Percentiles rank a stretch among this genome's conserved stretches.
Evolutionary conservation across 2,888 invertebrate genomes (phyloP).

Genomic region (Prenolepis imparis): DNA sequence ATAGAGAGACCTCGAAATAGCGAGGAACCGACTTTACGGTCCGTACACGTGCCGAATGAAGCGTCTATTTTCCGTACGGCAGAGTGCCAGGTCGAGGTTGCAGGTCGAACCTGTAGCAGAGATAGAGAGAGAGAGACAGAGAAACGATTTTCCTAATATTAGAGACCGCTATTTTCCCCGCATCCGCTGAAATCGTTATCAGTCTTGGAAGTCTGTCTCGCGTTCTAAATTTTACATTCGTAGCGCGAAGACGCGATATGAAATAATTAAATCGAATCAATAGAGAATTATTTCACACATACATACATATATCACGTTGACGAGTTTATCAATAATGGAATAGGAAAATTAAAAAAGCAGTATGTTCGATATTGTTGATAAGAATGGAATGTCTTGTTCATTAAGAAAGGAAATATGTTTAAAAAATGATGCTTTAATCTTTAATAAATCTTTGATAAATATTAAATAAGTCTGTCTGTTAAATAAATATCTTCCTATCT

Average conservation of each 20-base stretch:
- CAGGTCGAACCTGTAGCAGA: conserved; percentile 15
- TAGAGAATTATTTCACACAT: neutral
- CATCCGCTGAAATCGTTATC: neutral
- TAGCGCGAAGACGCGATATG: neutral
- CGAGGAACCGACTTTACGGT: conserved; percentile 55
- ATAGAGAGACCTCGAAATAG: conserved; percentile 78
- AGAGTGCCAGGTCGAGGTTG: conserved; percentile 56
- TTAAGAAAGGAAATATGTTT: neutral
- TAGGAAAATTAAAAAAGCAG: neutral
- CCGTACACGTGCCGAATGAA: conserved; percentile 59
- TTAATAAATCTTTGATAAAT: conserved; percentile 4
- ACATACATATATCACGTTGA: neutral
- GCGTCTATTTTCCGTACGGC: conserved; percentile 60
- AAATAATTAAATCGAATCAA: neutral
- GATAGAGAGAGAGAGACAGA: neutral
- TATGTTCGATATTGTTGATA: neutral
- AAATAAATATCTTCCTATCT: neutral
- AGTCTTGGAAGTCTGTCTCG: neutral
- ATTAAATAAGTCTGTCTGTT: neutral
- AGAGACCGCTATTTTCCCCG: neutral
- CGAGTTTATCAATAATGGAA: neutral
- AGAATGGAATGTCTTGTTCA: neutral
- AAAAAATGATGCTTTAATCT: neutral
- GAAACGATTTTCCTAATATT: conserved; percentile 33
- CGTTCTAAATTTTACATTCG: neutral